phyloP scores from a whole-genome alignment of 2,797 vertebrate genomes.

The Chelon labrosus region DNA sequence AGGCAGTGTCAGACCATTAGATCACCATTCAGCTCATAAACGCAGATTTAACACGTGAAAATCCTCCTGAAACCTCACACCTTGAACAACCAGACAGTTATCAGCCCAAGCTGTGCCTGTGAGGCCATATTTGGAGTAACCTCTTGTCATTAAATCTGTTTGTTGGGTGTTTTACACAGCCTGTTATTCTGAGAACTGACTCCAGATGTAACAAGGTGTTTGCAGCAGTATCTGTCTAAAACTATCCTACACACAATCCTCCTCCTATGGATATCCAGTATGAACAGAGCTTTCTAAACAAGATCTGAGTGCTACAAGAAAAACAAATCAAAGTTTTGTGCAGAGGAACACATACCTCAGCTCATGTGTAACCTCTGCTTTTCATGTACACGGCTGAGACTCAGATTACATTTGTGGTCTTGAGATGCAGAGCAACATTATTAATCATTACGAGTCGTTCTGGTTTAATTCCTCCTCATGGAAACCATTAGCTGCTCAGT shows the following conservation, averaged over 20 bases:
- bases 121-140: constrained; percentile 20
- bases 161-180: constrained; percentile 40
- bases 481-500: neutral
- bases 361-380: neutral
- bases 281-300: neutral
- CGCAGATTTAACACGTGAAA: constrained; percentile 9
- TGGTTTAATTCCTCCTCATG: neutral
- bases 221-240: constrained; percentile 19
- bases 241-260: constrained; percentile 19
- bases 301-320: neutral
- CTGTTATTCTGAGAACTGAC: constrained; percentile 31
- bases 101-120: neutral
- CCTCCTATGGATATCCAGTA: neutral
- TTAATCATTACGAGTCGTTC: no score
- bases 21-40: constrained; percentile 23
- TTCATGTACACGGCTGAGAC: neutral
- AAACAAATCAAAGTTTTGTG: neutral
- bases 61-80: constrained; percentile 1
- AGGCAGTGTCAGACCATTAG: neutral
- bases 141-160: constrained; percentile 23
- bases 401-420: no score
- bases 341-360: neutral
- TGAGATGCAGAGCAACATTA: no score
- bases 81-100: constrained; percentile 14
- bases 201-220: constrained; percentile 53